Percentiles rank a stretch among this genome's conserved stretches.
phyloP scores from a whole-genome alignment of 2,888 invertebrate species.

The Marronus borbonicus region DNA sequence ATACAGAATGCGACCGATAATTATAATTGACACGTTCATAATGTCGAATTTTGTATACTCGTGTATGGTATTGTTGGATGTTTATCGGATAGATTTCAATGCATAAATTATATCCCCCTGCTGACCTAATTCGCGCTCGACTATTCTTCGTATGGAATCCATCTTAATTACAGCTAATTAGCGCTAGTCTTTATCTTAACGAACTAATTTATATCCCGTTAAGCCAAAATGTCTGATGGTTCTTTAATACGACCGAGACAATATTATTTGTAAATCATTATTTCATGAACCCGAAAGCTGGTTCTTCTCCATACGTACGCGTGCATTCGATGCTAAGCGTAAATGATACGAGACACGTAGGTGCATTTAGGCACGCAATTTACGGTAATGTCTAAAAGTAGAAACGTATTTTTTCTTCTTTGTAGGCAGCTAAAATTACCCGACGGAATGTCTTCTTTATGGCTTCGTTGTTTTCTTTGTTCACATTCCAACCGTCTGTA shows the following conservation, averaged over 20 bases:
- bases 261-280: background rate
- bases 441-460: constrained; percentile 25
- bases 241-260: background rate
- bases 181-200: constrained; percentile 29
- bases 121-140: constrained; percentile 17
- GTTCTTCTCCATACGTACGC: background rate
- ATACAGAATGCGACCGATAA: too few relatives aligned
- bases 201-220: constrained; percentile 33
- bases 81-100: constrained; percentile 8
- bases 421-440: constrained; percentile 28
- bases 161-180: constrained; percentile 35
- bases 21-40: too few relatives aligned
- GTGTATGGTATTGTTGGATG: background rate
- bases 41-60: too few relatives aligned
- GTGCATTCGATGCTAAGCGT: background rate
- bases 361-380: constrained; percentile 24
- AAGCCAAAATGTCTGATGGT: constrained; percentile 4
- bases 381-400: constrained; percentile 5
- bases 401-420: constrained; percentile 8
- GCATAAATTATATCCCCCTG: constrained; percentile 1
- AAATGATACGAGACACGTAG: background rate
- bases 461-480: constrained; percentile 2
- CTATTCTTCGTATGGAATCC: constrained; percentile 16
- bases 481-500: constrained; percentile 17
- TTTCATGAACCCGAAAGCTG: background rate